Conservation (phyloP, 2,113 vertebrate species). For the Pedionomus torquatus region DNA sequence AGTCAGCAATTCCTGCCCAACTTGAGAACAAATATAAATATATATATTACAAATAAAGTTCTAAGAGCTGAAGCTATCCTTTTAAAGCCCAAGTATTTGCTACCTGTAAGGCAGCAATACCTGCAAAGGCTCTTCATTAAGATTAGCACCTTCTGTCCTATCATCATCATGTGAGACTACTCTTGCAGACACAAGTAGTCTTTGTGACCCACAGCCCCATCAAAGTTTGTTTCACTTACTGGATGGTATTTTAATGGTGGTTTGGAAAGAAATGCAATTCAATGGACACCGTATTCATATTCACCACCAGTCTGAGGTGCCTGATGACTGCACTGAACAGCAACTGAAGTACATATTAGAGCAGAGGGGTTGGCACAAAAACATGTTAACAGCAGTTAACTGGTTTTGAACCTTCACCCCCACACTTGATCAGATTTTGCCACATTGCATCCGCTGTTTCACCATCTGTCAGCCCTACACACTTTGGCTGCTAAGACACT, state of each 20-base stretch:
- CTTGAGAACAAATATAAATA: not conserved
- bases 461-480: not conserved
- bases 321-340: not conserved
- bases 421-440: not conserved
- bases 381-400: not conserved
- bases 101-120: not conserved
- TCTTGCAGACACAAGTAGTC: not conserved
- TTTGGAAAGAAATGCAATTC: not conserved
- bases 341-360: not conserved
- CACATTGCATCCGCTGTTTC: not conserved
- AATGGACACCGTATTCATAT: not conserved
- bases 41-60: not conserved
- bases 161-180: not conserved
- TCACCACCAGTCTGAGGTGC: not conserved
- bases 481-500: not conserved
- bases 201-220: not conserved
- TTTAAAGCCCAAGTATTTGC: not conserved
- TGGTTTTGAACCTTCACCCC: not conserved
- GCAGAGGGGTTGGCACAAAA: not conserved
- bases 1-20: not conserved
- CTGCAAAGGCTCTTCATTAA: not conserved
- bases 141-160: not conserved
- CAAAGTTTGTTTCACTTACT: not conserved
- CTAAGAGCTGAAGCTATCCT: not conserved
- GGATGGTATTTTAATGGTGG: not conserved